Base-by-base conservation (phyloP, 2,113 vertebrate species). In the Onychorhynchus coronatus region DNA sequence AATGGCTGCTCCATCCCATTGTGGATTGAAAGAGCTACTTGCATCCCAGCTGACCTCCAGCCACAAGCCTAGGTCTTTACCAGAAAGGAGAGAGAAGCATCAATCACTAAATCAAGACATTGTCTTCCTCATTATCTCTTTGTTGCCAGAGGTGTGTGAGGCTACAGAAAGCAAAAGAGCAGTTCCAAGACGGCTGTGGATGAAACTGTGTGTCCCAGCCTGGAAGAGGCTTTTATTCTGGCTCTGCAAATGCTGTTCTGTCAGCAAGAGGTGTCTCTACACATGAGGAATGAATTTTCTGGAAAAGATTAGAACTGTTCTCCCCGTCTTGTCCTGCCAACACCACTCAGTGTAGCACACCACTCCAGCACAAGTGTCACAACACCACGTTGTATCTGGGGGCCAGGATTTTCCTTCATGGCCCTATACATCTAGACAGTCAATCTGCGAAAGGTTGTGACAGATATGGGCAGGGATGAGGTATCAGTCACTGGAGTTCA, bases 91-190 rank as follows among this genome's bases (percentile, higher is more conserved):
- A 21, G 53, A 53, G 73, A 87, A 53, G 44, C 33, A 89, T 82
- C 70, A 79, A 39, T 85, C 16, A 17, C 62, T 75, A 93, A 96
- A 93, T 91, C 66, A 93, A 95, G 91, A 95, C 41, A 79, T 93
- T 91, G 53, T 94, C 61, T 42, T 92, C 17, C 66, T 87, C 70
- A 76, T 89, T 85, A 87, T 87, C 30, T 47, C 52, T 91, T 86
- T 94, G 61, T 79, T 95, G 41, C 37, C 28, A 52, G n/a, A 79
- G 58, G 44, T 72, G 22, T 78, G 17, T 82, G 81, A 92, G 62
- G 41, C 39, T 63, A 47, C 22, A 89, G 73, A 82, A 95, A 86
- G 73, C 68, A 89, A 87, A 65, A 91, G 37, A 91, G 31, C 39
- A 49, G 42, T 76, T 95, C 73, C 53, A 91, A 91, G 35, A 75